Evolutionary conservation across 2,113 vertebrate genomes (phyloP).

Genomic region (Rhinichthys klamathensis): DNA sequence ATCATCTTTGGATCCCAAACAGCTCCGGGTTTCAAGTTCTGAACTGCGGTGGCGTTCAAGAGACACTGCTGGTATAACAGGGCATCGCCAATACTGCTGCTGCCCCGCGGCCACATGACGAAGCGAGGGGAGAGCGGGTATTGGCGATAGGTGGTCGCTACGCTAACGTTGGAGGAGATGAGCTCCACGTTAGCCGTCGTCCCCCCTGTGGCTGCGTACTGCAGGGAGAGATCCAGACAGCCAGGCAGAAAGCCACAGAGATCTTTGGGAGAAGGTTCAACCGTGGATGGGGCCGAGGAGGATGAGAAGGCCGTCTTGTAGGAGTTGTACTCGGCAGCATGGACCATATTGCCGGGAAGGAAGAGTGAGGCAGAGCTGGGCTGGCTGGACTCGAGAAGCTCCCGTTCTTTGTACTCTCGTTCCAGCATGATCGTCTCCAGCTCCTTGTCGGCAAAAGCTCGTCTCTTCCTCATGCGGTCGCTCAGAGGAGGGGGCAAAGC

Average conservation of each 20-base stretch:
- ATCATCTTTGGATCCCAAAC: conserved; percentile 84
- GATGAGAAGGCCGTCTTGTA: conserved; percentile 87
- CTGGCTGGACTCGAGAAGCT: conserved; percentile 90
- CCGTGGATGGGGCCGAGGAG: conserved; percentile 52
- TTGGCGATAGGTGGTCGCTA: conserved; percentile 93
- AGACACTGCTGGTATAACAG: conserved; percentile 94
- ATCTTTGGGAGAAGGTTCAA: conserved; percentile 83
- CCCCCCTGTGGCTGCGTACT: conserved; percentile 83
- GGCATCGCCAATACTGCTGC: conserved; percentile 83
- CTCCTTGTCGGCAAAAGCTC: conserved; percentile 98
- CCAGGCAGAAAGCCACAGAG: conserved; percentile 85
- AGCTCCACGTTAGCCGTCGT: conserved; percentile 84
- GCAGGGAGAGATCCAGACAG: conserved; percentile 89
- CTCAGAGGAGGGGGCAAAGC: conserved; percentile 91
- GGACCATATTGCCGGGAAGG: conserved; percentile 82
- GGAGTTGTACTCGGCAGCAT: conserved; percentile 85
- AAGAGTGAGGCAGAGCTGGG: conserved; percentile 80
- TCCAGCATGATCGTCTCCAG: conserved; percentile 98
- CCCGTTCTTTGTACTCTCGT: conserved; percentile 94
- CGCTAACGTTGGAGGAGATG: conserved; percentile 94
- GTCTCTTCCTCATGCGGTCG: conserved; percentile 97
- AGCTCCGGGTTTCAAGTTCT: conserved; percentile 85
- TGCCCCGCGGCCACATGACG: conserved; percentile 90
- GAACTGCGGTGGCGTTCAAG: conserved; percentile 86
- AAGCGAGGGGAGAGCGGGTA: conserved; percentile 87